Conservation (phyloP, 2,113 vertebrate genomes). For the Nothobranchius kuhntae region DNA sequence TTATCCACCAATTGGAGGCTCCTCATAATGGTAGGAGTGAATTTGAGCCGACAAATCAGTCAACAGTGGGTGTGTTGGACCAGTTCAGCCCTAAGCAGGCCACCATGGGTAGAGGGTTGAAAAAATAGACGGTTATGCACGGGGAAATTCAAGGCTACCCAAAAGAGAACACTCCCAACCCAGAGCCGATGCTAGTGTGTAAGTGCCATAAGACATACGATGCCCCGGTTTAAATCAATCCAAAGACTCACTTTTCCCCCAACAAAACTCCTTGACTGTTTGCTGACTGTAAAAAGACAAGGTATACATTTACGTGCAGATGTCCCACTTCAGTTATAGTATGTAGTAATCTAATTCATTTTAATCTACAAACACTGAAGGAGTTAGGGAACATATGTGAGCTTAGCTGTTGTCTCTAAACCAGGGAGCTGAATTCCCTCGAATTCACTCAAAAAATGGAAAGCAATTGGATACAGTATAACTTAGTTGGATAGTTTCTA, state of each 20-base stretch:
- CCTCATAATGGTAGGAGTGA: too few relatives aligned
- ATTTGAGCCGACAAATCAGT: too few relatives aligned
- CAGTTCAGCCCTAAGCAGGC: too few relatives aligned
- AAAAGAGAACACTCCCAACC: too few relatives aligned
- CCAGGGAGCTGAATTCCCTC: conserved; percentile 47
- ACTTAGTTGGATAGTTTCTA: conserved; percentile 33
- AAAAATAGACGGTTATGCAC: too few relatives aligned
- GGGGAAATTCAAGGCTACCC: too few relatives aligned
- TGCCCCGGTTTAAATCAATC: conserved; percentile 62
- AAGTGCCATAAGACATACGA: conserved; percentile 16
- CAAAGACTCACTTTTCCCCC: conserved; percentile 51
- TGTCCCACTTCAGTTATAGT: background rate
- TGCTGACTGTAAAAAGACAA: conserved; percentile 33
- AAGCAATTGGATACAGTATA: conserved; percentile 42
- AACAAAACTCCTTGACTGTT: conserved; percentile 43
- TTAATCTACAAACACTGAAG: conserved; percentile 38
- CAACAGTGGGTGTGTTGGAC: too few relatives aligned
- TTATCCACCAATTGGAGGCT: too few relatives aligned
- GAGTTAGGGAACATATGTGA: conserved; percentile 31
- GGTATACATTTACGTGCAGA: conserved; percentile 30
- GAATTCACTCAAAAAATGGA: conserved; percentile 59
- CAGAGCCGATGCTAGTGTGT: too few relatives aligned
- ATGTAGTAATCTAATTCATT: conserved; percentile 26
- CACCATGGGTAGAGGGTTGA: too few relatives aligned
- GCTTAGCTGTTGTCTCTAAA: conserved; percentile 55